Base-by-base conservation (phyloP, 2,797 vertebrate genomes). In the Buphagus erythrorhynchus region DNA sequence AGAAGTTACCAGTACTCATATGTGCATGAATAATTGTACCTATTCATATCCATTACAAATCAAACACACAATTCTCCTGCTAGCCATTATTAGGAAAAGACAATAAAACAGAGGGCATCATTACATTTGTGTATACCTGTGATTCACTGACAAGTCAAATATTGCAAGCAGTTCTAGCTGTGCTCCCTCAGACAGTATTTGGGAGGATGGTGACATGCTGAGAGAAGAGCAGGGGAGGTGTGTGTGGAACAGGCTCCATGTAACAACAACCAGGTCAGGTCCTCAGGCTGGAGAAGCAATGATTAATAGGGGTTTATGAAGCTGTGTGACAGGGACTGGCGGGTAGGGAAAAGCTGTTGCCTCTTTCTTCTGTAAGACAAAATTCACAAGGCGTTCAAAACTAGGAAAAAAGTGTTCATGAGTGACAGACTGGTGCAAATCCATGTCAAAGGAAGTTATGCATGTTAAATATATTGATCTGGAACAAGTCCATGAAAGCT, bases 401-500 rank as follows among this genome's bases (percentile, higher is more conserved):
- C 7, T 19, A 69, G 52, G 68, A 12, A 46, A n/a, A 35, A 76
- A n/a, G 4, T 5, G 13, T 43, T 59, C 1, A 9, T 17, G 28
- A 13, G 16, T 40, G 24, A 38, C 20, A 85, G 48, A 51, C 21
- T 33, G 28, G 11, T 36, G 35, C 31, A 76, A 86, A 16, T 40
- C 18, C 33, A 40, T 0, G 0, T 16, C 38, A 62, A 88, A 61
- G 13, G 45, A 62, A 74, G 43, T 24, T 35, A 66, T 5, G 5
- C 8, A 22, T 14, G 11, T 58, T 66, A 31, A 62, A 26, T 62
- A 49, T 13, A 45, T 31, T 15, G 24, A 51, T 40, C 31, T 55
- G 21, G 19, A 85, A 51, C 4, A 63, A 78, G 21, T 43, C 31
- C 13, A 16, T 59, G 17, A 46, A 63, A 68, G 31, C 40, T 38